These are phyloP conservation scores for Eubasilissa splendida DNA, from an alignment of 2,888 invertebrate genomes.

Conservation along the genomic window DNA sequence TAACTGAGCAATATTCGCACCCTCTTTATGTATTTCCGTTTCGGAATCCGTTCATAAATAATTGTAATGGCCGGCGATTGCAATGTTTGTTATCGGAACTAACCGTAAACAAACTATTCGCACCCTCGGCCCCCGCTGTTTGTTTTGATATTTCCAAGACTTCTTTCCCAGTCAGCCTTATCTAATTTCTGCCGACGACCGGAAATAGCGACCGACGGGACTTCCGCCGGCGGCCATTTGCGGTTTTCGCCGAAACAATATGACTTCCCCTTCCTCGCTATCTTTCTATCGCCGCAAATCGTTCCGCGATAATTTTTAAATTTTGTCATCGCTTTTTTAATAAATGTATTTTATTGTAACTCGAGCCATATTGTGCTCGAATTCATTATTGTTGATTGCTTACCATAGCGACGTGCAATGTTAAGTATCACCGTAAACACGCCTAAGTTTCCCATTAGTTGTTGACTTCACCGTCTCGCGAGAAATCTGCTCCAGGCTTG, in stretches of 20 bases:
- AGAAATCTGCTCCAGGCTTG: slow-evolving; percentile 13
- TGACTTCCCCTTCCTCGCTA: slow-evolving; percentile 22
- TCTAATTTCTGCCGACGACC: slow-evolving; percentile 38
- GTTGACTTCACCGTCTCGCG: not conserved
- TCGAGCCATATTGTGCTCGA: too few relatives aligned
- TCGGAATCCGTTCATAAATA: slow-evolving; percentile 15
- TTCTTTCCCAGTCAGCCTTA: slow-evolving; percentile 32
- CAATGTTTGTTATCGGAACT: slow-evolving; percentile 10
- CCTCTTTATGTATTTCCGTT: slow-evolving; percentile 25
- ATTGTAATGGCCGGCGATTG: slow-evolving; percentile 6
- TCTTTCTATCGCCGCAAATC: slow-evolving; percentile 25
- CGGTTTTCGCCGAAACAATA: slow-evolving; percentile 44
- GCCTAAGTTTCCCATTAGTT: not conserved
- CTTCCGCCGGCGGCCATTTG: slow-evolving; percentile 39
- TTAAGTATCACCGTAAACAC: too few relatives aligned
- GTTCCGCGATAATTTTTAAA: slow-evolving; percentile 14
- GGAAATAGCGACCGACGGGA: slow-evolving; percentile 38
- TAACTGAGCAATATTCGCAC: slow-evolving; percentile 5
- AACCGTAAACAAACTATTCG: slow-evolving; percentile 12
- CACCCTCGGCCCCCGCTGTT: slow-evolving; percentile 2
- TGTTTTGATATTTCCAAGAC: slow-evolving; percentile 29
- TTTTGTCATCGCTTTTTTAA: slow-evolving; percentile 10
- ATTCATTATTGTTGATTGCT: too few relatives aligned
- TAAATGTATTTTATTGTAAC: too few relatives aligned
- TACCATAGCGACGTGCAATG: too few relatives aligned